Evolutionary conservation across 1,140 invertebrate species (phyloP), one percentile per base, ranked within the genome.

Genomic region (Nasonia vitripennis): DNA sequence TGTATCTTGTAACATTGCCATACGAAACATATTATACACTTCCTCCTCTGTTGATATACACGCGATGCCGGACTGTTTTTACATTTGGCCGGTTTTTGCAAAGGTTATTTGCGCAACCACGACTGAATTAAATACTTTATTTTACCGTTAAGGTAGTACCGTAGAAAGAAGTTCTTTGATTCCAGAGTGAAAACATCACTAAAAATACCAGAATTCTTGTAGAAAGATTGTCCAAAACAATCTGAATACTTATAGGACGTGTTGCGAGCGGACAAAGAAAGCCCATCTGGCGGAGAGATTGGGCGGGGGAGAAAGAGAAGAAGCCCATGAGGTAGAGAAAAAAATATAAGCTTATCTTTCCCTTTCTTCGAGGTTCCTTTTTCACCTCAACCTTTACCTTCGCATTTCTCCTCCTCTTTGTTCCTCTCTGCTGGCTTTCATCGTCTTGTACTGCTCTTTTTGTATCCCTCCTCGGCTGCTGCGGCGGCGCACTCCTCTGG

Each of bases 341-440:
- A 34, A 34, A 34, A n/a, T n/a, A 34, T 2, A 34, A 20, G 55
- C 55, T 20, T 62, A 20, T 20, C 17, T 20, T 62, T 62, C 14
- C 55, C 55, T 62, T 62, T 62, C 55, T 62, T 62, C 10, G 41
- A 45, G 17, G 51, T n/a, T 80, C 45, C 12, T 70, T 70, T 45
- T 70, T 27, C 37, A 20, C 41, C 68, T 70, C 34, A 68, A 27
- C n/a, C n/a, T 67, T 23, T 14, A 14, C 20, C 75, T 77, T 41
- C 12, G 6, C 45, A 20, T 77, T 68, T 68, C 55, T 41, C 55
- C 55, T 45, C 23, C 41, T 51, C 70, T 82, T 74, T 75, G 71
- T 82, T 74, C 23, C 2, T 74, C 70, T 37, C 71, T 77, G 48
- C 31, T 83, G 51, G 68, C 81, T 67, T 48, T 62, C 34, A 34